Evolutionary conservation across 2,113 vertebrate species (phyloP).

Genomic region (Hippocampus guttulatus): DNA sequence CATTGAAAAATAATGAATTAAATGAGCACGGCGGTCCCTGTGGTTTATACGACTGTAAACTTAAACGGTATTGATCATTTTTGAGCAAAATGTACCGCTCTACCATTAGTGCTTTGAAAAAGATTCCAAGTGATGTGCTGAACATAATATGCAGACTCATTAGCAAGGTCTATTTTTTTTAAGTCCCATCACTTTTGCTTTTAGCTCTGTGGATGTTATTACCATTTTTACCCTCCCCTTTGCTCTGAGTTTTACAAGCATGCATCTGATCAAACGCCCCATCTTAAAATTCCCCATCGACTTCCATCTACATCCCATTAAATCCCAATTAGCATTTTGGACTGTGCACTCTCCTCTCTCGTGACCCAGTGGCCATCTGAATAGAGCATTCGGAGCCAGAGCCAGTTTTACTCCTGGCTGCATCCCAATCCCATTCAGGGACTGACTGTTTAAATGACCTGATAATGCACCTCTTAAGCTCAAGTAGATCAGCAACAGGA

Average conservation of each 20-base stretch:
- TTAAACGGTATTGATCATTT: background rate
- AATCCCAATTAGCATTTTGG: slow-evolving; percentile 47
- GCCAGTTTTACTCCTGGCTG: slow-evolving; percentile 38
- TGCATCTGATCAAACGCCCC: slow-evolving; percentile 1
- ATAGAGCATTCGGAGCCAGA: slow-evolving; percentile 40
- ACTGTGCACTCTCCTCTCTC: slow-evolving; percentile 25
- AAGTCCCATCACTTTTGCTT: slow-evolving; percentile 14
- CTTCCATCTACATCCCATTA: slow-evolving; percentile 42
- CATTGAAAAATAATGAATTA: background rate
- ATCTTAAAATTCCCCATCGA: slow-evolving; percentile 14
- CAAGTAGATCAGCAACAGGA: background rate
- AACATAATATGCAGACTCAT: slow-evolving; percentile 24
- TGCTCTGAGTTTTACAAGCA: slow-evolving; percentile 21
- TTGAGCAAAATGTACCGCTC: slow-evolving; percentile 3
- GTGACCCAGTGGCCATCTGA: slow-evolving; percentile 39
- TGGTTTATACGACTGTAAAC: too few relatives aligned
- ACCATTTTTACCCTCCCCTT: slow-evolving; percentile 23
- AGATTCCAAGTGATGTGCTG: slow-evolving; percentile 30
- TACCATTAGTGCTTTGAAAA: slow-evolving; percentile 32
- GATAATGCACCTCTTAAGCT: slow-evolving; percentile 26
- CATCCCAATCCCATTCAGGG: slow-evolving; percentile 28
- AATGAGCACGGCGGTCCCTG: too few relatives aligned
- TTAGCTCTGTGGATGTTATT: slow-evolving; percentile 34
- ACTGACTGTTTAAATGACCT: slow-evolving; percentile 32
- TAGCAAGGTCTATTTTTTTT: slow-evolving; percentile 27